Evolutionary conservation across 2,888 invertebrate species (phyloP).

Genomic region (Acleris literana): DNA sequence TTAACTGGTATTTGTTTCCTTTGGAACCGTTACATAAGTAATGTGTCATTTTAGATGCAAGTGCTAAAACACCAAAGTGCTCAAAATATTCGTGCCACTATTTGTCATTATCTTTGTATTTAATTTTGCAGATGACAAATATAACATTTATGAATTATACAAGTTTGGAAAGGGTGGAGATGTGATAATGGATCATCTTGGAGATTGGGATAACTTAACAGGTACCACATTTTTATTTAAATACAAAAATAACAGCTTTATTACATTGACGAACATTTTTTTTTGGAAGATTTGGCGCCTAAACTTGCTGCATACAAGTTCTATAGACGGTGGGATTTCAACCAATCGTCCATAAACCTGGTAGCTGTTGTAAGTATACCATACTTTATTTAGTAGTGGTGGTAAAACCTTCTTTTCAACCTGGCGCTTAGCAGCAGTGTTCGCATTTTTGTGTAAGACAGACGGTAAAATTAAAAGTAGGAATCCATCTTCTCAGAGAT

Average conservation of each 20-base stretch:
- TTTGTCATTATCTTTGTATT: neutral
- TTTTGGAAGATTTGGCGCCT: slow-evolving; percentile 10
- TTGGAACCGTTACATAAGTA: too few species aligned
- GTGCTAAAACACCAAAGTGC: neutral
- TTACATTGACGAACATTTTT: neutral
- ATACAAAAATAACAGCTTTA: neutral
- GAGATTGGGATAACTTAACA: slow-evolving; percentile 30
- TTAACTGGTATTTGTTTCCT: too few species aligned
- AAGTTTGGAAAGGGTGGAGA: slow-evolving; percentile 37
- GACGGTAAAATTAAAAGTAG: too few species aligned
- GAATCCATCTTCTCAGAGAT: too few species aligned
- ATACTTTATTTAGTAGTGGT: neutral
- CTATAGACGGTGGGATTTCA: slow-evolving; percentile 25
- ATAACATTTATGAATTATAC: slow-evolving; percentile 36
- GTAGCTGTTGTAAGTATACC: slow-evolving; percentile 23
- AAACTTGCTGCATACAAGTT: slow-evolving; percentile 14
- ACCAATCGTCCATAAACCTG: slow-evolving; percentile 22
- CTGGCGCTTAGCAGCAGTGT: too few species aligned
- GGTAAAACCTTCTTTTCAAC: too few species aligned
- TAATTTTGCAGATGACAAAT: slow-evolving; percentile 9
- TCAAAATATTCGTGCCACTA: neutral
- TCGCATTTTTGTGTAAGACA: too few species aligned
- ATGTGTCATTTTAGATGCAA: neutral
- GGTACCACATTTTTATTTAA: slow-evolving; percentile 17
- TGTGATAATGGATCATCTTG: slow-evolving; percentile 25